Evolutionary conservation across 2,113 vertebrate genomes (phyloP).

Genomic region (Rhea pennata): DNA sequence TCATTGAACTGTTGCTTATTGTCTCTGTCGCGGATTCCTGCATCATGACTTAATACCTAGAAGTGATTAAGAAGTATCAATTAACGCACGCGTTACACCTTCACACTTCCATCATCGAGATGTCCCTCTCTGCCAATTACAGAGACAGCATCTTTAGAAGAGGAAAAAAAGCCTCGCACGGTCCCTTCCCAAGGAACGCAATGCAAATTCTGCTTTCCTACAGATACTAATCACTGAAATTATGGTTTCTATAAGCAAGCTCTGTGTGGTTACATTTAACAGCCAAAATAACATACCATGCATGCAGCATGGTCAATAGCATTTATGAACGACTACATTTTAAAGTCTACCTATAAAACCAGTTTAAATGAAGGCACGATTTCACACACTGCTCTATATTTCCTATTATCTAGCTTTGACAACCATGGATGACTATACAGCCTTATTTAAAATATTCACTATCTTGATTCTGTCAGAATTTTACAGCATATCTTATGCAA

Average conservation of each 20-base stretch:
- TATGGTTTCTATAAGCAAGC: constrained; percentile 81
- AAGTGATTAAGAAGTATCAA: constrained; percentile 99
- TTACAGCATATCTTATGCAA: constrained; percentile 87
- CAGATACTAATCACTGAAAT: constrained; percentile 85
- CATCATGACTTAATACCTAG: constrained; percentile 99
- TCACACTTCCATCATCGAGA: constrained; percentile 94
- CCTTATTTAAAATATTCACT: constrained; percentile 89
- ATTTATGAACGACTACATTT: constrained; percentile 82
- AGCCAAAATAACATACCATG: constrained; percentile 76
- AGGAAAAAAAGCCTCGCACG: constrained; percentile 81
- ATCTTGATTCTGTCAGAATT: constrained; percentile 90
- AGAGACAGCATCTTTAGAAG: constrained; percentile 81
- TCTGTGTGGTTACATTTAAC: constrained; percentile 78
- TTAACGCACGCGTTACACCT: constrained; percentile 93
- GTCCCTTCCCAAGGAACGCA: constrained; percentile 93
- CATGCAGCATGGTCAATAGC: constrained; percentile 76
- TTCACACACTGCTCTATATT: constrained; percentile 81
- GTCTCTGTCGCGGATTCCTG: constrained; percentile 99
- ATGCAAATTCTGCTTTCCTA: constrained; percentile 84
- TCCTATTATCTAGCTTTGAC: constrained; percentile 85
- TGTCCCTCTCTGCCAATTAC: constrained; percentile 98
- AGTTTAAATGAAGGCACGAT: constrained; percentile 80
- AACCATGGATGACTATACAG: constrained; percentile 84
- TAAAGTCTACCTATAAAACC: constrained; percentile 84
- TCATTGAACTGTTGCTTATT: constrained; percentile 99